Evolutionary conservation across 2,797 vertebrate genomes (phyloP).

Genomic region (Sebastes hubbsi): DNA sequence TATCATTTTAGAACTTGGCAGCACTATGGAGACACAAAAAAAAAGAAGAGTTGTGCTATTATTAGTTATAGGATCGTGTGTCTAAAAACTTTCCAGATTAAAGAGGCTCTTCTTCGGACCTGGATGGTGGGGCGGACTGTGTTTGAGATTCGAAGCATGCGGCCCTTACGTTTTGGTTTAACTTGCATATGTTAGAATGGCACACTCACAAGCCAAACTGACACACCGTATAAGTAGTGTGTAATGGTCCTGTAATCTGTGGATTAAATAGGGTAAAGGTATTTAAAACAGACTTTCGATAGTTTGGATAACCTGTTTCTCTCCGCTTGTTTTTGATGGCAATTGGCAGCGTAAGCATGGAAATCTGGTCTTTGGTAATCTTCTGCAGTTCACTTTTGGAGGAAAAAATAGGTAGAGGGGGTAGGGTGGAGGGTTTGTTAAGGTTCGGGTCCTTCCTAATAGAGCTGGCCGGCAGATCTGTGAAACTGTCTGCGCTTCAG

Average conservation of each 20-base stretch:
- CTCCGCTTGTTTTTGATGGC: conserved; percentile 82
- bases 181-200: conserved; percentile 73
- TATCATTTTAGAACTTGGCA: conserved; percentile 64
- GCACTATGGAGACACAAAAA: conserved; percentile 73
- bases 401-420: conserved; percentile 28
- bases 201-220: conserved; percentile 60
- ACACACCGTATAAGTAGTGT: conserved; percentile 42
- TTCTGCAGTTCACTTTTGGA: conserved; percentile 62
- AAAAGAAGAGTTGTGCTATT: conserved; percentile 83
- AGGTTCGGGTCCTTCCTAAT: conserved; percentile 38
- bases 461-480: conserved; percentile 49
- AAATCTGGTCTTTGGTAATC: conserved; percentile 82
- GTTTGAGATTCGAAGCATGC: conserved; percentile 57
- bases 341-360: conserved; percentile 82
- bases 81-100: conserved; percentile 57
- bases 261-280: conserved; percentile 24
- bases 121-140: conserved; percentile 34
- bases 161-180: conserved; percentile 54
- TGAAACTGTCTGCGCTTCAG: conserved; percentile 58
- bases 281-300: conserved; percentile 49
- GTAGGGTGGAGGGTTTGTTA: not conserved
- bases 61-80: conserved; percentile 70
- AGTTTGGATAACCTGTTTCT: conserved; percentile 57
- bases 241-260: conserved; percentile 31
- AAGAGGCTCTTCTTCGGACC: conserved; percentile 60